phyloP scores from a whole-genome alignment of 2,888 invertebrate genomes.

The Spisula solida region DNA sequence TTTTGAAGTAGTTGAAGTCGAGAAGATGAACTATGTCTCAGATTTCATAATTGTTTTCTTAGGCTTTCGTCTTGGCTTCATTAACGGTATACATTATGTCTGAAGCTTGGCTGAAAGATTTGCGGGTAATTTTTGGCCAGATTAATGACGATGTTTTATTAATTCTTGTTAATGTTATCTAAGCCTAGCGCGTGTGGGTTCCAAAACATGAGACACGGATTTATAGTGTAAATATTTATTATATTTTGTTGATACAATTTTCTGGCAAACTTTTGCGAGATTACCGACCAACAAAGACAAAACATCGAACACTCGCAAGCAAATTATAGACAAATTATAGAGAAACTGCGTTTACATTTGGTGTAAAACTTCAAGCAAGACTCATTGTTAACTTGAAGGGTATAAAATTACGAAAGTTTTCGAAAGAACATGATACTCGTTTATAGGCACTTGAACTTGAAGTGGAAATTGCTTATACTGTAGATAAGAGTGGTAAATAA shows the following conservation, averaged over 20 bases:
- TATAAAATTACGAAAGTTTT: neutral
- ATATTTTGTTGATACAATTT: conserved; percentile 10
- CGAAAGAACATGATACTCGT: neutral
- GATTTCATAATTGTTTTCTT: conserved; percentile 47
- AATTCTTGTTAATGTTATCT: neutral
- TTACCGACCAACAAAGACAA: neutral
- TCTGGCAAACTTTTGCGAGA: neutral
- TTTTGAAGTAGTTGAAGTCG: conserved; percentile 40
- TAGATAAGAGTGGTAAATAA: neutral
- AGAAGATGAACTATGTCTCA: conserved; percentile 36
- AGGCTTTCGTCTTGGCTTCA: conserved; percentile 28
- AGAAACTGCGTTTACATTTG: neutral
- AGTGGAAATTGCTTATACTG: neutral
- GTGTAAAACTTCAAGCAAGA: neutral
- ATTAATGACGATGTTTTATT: neutral
- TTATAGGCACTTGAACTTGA: neutral
- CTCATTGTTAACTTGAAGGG: neutral
- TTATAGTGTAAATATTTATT: conserved; percentile 1
- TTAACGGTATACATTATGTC: neutral
- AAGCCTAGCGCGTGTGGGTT: neutral
- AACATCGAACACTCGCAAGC: neutral
- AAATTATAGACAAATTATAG: neutral
- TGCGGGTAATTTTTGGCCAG: neutral
- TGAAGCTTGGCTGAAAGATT: neutral
- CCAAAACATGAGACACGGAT: conserved; percentile 9